A percentile compares a stretch with the other conserved stretches of the same genome.
Conservation (phyloP, 2,113 vertebrate genomes). For the Progne subis region DNA sequence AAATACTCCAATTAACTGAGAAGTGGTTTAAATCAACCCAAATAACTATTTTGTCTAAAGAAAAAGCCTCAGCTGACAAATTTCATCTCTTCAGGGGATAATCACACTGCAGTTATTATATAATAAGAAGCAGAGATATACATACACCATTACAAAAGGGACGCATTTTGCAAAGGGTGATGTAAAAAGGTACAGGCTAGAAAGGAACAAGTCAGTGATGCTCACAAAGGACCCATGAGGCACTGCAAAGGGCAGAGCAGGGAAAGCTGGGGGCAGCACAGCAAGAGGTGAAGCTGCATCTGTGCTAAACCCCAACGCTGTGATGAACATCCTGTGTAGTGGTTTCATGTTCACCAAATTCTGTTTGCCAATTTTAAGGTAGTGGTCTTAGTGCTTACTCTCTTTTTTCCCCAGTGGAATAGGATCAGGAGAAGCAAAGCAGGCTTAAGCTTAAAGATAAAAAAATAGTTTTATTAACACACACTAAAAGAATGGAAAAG, state of each 20-base stretch:
- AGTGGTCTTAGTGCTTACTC: too few relatives aligned
- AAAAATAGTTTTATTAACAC: too few relatives aligned
- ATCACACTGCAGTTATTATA: not conserved
- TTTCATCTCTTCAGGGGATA: not conserved
- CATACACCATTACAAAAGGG: not conserved
- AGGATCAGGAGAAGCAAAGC: too few relatives aligned
- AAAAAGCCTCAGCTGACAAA: not conserved
- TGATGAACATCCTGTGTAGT: not conserved
- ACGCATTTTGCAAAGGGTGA: not conserved
- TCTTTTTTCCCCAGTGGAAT: too few relatives aligned
- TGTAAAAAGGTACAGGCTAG: not conserved
- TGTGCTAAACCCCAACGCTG: not conserved
- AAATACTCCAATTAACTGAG: not conserved
- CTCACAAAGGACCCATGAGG: not conserved
- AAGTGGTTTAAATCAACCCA: not conserved
- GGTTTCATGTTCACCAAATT: too few relatives aligned
- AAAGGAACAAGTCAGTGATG: not conserved
- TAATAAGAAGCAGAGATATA: not conserved
- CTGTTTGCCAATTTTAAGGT: too few relatives aligned
- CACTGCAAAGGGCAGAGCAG: not conserved
- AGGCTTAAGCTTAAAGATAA: too few relatives aligned
- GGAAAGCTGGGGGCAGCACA: not conserved
- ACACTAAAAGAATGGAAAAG: too few relatives aligned
- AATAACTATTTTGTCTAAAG: not conserved
- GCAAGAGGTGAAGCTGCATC: not conserved